Evolutionary conservation across 1,140 invertebrate genomes (phyloP).

Genomic region (Neodiprion pinetum): DNA sequence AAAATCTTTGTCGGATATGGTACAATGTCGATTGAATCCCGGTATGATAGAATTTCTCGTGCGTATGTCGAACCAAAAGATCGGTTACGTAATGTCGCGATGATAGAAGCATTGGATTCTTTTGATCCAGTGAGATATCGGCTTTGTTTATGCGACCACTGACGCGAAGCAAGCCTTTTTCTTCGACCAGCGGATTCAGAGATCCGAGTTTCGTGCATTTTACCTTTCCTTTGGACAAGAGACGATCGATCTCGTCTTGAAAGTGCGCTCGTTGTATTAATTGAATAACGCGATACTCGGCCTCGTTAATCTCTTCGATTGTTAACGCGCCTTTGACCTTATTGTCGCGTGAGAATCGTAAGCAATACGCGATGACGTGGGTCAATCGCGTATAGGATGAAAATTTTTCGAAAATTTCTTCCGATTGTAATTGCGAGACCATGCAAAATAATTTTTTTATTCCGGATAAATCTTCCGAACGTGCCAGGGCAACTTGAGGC

Average conservation of each 20-base stretch:
- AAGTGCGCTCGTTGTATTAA: slow-evolving; percentile 20
- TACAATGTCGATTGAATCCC: slow-evolving; percentile 40
- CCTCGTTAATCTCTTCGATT: slow-evolving; percentile 21
- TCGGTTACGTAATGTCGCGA: slow-evolving; percentile 40
- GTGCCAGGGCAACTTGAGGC: slow-evolving; percentile 17
- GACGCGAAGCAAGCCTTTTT: slow-evolving; percentile 48
- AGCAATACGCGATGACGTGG: background rate
- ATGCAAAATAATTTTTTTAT: slow-evolving; percentile 25
- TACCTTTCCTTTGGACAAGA: slow-evolving; percentile 18
- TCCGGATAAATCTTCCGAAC: slow-evolving; percentile 13
- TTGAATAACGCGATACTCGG: slow-evolving; percentile 21
- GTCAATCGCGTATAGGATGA: background rate
- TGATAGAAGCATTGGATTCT: slow-evolving; percentile 54
- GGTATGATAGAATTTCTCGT: slow-evolving; percentile 44
- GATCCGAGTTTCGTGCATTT: slow-evolving; percentile 30
- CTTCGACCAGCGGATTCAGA: slow-evolving; percentile 49
- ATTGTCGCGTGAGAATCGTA: background rate
- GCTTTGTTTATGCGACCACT: slow-evolving; percentile 50
- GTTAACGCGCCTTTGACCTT: slow-evolving; percentile 17
- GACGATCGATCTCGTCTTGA: slow-evolving; percentile 22
- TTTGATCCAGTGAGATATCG: slow-evolving; percentile 38
- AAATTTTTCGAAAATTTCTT: slow-evolving; percentile 15
- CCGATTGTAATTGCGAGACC: slow-evolving; percentile 19
- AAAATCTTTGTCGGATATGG: slow-evolving; percentile 35
- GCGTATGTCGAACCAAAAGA: slow-evolving; percentile 45